phyloP scores from a whole-genome alignment of 2,888 invertebrate genomes.

The Orthosia gracilis region DNA sequence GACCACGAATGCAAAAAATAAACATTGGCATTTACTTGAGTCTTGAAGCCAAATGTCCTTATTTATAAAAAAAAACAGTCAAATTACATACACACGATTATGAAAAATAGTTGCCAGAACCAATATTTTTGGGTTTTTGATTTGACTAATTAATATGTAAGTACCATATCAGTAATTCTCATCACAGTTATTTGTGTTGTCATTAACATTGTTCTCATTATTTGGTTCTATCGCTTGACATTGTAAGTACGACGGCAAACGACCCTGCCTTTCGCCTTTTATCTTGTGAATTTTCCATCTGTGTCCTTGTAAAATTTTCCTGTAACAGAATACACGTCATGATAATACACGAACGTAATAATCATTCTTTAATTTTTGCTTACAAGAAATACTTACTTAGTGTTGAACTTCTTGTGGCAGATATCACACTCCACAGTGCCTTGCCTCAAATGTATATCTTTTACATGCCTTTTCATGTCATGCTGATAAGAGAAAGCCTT shows the following conservation, averaged over 20 bases:
- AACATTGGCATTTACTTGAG: background rate
- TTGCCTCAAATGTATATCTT: conserved; percentile 86
- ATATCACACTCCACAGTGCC: conserved; percentile 86
- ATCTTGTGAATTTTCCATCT: conserved; percentile 87
- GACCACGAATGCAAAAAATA: background rate
- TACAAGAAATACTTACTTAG: conserved; percentile 78
- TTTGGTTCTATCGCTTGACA: conserved; percentile 73
- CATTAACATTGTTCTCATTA: conserved; percentile 59
- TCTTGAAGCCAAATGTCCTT: conserved; percentile 2
- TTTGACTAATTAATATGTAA: background rate
- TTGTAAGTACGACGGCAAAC: conserved; percentile 84
- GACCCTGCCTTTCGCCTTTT: conserved; percentile 84
- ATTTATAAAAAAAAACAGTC: conserved; percentile 31
- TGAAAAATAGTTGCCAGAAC: conserved; percentile 3
- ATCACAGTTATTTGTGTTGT: conserved; percentile 61
- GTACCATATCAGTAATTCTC: conserved; percentile 48
- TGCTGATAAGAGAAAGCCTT: conserved; percentile 87
- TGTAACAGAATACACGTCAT: conserved; percentile 65
- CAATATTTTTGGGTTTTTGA: conserved; percentile 3
- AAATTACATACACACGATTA: conserved; percentile 9
- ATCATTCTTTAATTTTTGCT: background rate
- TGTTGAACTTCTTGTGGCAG: conserved; percentile 87
- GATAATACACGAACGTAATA: background rate
- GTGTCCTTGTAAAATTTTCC: conserved; percentile 88
- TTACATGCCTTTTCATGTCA: conserved; percentile 85